A percentile compares a stretch with the other conserved stretches of the same genome.
phyloP scores from a whole-genome alignment of 1,140 invertebrate species.

The Gryllus bimaculatus region DNA sequence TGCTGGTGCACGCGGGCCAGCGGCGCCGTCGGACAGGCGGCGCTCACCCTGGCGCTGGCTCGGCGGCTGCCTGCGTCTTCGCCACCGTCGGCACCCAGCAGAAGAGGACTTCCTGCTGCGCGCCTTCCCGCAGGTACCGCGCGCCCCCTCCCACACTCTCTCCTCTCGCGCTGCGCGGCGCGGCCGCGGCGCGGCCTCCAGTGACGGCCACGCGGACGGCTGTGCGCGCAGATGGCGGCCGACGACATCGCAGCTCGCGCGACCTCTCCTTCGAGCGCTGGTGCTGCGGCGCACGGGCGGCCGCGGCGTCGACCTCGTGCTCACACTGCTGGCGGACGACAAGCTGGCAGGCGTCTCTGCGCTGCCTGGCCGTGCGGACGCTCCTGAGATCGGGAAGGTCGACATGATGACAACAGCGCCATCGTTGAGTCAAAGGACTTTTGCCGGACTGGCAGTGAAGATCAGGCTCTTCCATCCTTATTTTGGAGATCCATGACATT shows the following conservation, averaged over 20 bases:
- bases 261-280: conserved; percentile 57
- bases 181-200: too few species aligned
- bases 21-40: not conserved
- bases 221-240: not conserved
- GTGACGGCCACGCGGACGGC: too few species aligned
- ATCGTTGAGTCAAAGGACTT: conserved; percentile 34
- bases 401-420: conserved; percentile 38
- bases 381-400: conserved; percentile 57
- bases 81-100: not conserved
- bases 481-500: too few species aligned
- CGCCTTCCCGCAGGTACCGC: not conserved
- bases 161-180: too few species aligned
- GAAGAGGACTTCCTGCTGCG: not conserved
- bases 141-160: not conserved
- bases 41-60: not conserved
- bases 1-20: not conserved
- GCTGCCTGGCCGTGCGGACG: conserved; percentile 47
- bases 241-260: conserved; percentile 61
- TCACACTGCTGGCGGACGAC: conserved; percentile 69
- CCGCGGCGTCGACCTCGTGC: conserved; percentile 61
- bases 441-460: not conserved
- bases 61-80: not conserved
- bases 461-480: too few species aligned
- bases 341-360: conserved; percentile 49
- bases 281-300: conserved; percentile 50